Base-by-base conservation (phyloP, 2,113 vertebrate genomes). In the Zosterops hypoxanthus region DNA sequence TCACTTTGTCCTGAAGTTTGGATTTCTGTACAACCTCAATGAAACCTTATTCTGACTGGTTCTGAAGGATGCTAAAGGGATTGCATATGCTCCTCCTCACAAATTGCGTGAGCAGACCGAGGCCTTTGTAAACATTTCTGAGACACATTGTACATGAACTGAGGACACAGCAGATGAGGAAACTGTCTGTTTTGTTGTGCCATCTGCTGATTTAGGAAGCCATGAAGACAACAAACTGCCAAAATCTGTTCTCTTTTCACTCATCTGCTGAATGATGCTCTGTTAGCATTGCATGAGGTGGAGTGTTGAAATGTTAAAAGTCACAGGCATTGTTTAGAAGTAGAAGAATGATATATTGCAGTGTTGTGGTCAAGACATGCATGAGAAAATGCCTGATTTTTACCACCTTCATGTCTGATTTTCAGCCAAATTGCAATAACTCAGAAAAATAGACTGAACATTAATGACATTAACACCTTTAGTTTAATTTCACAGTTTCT, bases 171-270 rank as follows among this genome's bases (percentile, higher is more conserved):
- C 94, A 96, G 95, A 95, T 76, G 95, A 96, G 79, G 80, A 95
- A 94, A 88, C 12, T 92, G 68, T 88, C 94, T 94, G 94, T 95
- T 96, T 96, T 97, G 95, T 96, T 95, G 79, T 92, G 49, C 94
- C 96, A 96, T 96, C 95, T 97, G 96, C 93, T 83, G 82, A 92
- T 86, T 96, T 88, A 92, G 92, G 89, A 92, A 94, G 64, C 56
- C 72, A 86, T 84, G 95, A 86, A 82, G 82, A 88, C 80, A 82
- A 96, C 94, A 96, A 96, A 93, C 68, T 86, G 72, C 64, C 52
- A 95, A 90, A 90, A 92, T 95, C 93, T 97, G 96, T 90, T 95
- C 86, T 68, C 72, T 94, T 95, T 93, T 95, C 72, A 68, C 57
- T 97, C 56, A 34, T 92, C 69, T 90, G 72, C 72, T 93, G 85